phyloP scores from a whole-genome alignment of 2,797 vertebrate species.

The Orestias chungarensis region DNA sequence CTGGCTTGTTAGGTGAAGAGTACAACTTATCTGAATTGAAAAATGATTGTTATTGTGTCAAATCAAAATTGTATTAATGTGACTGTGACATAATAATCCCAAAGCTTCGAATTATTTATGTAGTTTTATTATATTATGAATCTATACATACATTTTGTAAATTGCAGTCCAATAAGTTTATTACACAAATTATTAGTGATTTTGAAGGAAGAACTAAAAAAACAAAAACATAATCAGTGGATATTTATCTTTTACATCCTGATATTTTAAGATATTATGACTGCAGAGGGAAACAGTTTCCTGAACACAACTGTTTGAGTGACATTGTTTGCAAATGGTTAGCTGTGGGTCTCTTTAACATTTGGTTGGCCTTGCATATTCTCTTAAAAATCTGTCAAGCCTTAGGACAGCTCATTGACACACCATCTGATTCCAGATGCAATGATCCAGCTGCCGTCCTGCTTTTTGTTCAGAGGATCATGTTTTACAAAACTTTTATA shows the following conservation, averaged over 20 bases:
- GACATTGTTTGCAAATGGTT: neutral
- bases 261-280: neutral
- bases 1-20: too few relatives aligned
- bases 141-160: neutral
- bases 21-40: neutral
- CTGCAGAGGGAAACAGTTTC: neutral
- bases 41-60: neutral
- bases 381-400: neutral
- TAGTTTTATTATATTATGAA: neutral
- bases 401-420: neutral
- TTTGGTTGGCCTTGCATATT: neutral
- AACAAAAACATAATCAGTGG: neutral
- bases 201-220: too few relatives aligned
- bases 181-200: neutral
- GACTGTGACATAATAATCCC: neutral
- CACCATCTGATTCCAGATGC: neutral
- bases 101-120: neutral
- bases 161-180: neutral
- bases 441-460: neutral
- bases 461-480: neutral
- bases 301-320: neutral
- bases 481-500: conserved; percentile 13
- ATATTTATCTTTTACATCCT: neutral
- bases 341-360: neutral
- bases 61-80: neutral